Base-by-base conservation (phyloP, 2,888 invertebrate genomes). In the Octonoba sinensis region DNA sequence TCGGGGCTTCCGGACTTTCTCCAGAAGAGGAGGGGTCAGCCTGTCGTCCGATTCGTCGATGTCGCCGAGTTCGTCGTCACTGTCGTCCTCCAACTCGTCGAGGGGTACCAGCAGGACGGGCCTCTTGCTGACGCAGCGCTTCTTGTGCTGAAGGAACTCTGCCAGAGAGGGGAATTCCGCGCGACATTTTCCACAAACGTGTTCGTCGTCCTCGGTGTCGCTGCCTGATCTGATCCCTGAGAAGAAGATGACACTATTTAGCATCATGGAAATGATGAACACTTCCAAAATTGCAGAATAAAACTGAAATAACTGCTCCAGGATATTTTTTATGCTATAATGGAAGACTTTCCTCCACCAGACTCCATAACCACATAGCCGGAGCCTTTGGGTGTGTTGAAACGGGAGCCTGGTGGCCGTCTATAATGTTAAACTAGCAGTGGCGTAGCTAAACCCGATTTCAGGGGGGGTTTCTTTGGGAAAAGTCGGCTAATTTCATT, bases 101-200 rank as follows among this genome's bases (percentile, higher is more conserved):
- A 59, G 47, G 13, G 57, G 49, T 4, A 22, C 67, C 18, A 82
- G 65, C 56, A 87, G 84, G 18, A 85, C 86, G 15, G 86, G 85
- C 70, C 87, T 83, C 69, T 86, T 86, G 16, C 84, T 85, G 24
- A 84, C 83, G 83, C 88, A 88, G 59, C 83, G 76, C 84, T 87
- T 87, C 82, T 88, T 88, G 86, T 89, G 88, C 11, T 85, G 77
- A 36, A 88, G 83, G 79, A 88, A 88, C 60, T 86, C 86, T 6
- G 86, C 83, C 16, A 88, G 79, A 54, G 87, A 87, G 49, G 87
- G 67, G 78, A 88, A 89, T 74, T 88, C 87, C 44, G 86, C 87
- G n/a, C 87, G 86, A 79, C 88, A 89, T 74, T 87, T 87, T 6
- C 87, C 88, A 81, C 88, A 89, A 15, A 88, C 87, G 82, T 88